phyloP scores from a whole-genome alignment of 64 coral and sea anemone species.

The Montipora efflorescens region DNA sequence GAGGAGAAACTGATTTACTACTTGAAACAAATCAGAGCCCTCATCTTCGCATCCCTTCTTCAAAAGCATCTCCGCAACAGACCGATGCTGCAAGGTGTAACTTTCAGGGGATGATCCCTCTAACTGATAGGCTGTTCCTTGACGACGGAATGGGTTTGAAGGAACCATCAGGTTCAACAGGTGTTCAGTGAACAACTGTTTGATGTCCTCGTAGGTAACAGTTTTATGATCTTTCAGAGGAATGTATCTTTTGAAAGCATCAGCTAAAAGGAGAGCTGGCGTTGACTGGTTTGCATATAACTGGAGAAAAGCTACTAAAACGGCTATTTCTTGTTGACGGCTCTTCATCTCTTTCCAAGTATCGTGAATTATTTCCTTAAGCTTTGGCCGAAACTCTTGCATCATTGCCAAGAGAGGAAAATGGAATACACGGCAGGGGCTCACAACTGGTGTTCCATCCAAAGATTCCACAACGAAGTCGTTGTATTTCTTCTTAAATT shows the following conservation, averaged over 20 bases:
- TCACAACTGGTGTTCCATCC: not conserved
- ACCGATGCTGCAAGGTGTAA: conserved; percentile 76
- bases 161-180: conserved; percentile 83
- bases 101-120: conserved; percentile 21
- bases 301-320: conserved; percentile 78
- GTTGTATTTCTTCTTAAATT: conserved; percentile 77
- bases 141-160: conserved; percentile 18
- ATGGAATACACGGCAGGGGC: conserved; percentile 74
- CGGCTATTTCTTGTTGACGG: conserved; percentile 64
- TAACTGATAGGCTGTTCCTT: not conserved
- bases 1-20: conserved; percentile 57
- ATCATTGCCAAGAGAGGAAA: conserved; percentile 88
- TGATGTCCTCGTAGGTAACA: conserved; percentile 82
- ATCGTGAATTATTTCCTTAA: conserved; percentile 58
- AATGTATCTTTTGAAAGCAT: conserved; percentile 55
- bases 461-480: conserved; percentile 63
- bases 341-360: conserved; percentile 68
- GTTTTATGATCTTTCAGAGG: not conserved
- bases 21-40: too few species aligned
- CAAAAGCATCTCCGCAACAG: conserved; percentile 62
- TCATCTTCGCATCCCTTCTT: not conserved
- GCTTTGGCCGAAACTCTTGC: conserved; percentile 58
- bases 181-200: conserved; percentile 75
- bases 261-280: conserved; percentile 57
- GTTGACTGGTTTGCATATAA: conserved; percentile 66